Conservation (phyloP, 2,113 vertebrate species). For the Gnathonemus echidnorhynchus region DNA sequence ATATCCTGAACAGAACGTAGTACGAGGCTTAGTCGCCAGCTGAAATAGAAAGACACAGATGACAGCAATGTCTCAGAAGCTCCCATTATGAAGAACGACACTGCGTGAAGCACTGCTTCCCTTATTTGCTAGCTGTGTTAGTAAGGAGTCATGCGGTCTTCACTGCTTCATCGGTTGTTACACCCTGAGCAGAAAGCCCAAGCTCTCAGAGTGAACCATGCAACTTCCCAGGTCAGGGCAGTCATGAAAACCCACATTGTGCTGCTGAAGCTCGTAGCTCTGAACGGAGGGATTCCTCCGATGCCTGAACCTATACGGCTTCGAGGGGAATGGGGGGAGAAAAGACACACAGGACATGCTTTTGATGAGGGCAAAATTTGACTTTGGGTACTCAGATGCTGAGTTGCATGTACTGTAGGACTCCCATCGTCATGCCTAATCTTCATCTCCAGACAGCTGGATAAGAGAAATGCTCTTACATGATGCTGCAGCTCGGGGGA, state of each 20-base stretch:
- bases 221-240: background rate
- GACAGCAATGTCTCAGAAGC: background rate
- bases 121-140: background rate
- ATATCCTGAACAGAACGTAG: background rate
- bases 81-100: background rate
- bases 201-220: background rate
- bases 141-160: background rate
- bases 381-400: background rate
- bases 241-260: constrained; percentile 52
- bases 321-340: constrained; percentile 36
- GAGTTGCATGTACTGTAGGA: background rate
- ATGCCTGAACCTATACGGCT: constrained; percentile 44
- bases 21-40: background rate
- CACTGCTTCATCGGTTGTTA: background rate
- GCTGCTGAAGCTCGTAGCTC: constrained; percentile 54
- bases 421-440: background rate
- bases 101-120: background rate
- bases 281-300: constrained; percentile 51
- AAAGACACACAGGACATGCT: background rate
- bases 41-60: background rate
- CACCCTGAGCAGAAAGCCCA: background rate
- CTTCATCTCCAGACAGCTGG: background rate
- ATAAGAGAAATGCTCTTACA: constrained; percentile 42
- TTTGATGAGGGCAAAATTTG: background rate
- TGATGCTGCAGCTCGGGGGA: constrained; percentile 54